Base-by-base conservation (phyloP, 2,797 vertebrate genomes). In the Myoxocephalus aenaeus region DNA sequence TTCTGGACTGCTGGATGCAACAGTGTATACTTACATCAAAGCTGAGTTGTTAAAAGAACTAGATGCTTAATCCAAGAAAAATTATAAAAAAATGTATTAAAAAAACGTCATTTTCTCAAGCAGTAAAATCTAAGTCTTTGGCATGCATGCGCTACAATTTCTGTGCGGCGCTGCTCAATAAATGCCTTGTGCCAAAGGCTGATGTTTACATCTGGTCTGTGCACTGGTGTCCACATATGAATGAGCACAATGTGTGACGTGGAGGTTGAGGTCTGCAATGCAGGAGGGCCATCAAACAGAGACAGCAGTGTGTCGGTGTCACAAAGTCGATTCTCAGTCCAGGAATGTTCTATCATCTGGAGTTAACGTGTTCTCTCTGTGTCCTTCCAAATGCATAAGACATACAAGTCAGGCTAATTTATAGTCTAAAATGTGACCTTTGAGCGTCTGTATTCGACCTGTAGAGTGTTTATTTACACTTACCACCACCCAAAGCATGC, bases 331-430 rank as follows among this genome's bases (percentile, higher is more conserved):
- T 32, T 81, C 63, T 73, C 36, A 29, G 75, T 61, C 56, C 72
- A 79, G 86, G 82, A 90, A 88, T 89, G 67, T 77, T 65, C 80
- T 86, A 87, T 90, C 87, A 86, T 86, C 65, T 66, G 71, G 61
- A 66, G 58, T 34, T 46, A 64, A 79, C 57, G 27, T 59, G 69
- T 77, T 85, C 58, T 69, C 32, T 22, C 20, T 62, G 3, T 67
- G 44, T 58, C 44, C 44, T 68, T 40, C n/a, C 9, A 61, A 50
- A 81, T 66, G 50, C 44, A 46, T 64, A 54, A 65, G 42, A 78
- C 32, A 40, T 38, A 32, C 10, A 7, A 50, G 44, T 61, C 50
- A 56, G 48, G 58, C 17, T 10, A 18, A 66, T 83, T 72, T 70
- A 72, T 44, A 25, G 46, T 59, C 34, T 17, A 50, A 40, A 44